Conservation (phyloP, 2,113 vertebrate genomes). For the Hemiscyllium ocellatum region DNA sequence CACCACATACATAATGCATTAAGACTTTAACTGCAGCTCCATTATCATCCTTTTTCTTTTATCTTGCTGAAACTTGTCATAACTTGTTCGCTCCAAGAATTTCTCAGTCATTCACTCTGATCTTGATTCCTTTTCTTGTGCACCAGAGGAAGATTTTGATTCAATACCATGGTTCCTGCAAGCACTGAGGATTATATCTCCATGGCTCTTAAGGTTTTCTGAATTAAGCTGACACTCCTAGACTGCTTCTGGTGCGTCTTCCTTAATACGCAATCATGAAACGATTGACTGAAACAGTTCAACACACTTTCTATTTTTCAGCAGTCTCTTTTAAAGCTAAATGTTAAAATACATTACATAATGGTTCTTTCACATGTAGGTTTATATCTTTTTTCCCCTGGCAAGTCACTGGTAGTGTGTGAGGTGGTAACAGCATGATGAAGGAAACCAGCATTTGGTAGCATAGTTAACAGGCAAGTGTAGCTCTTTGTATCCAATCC, state of each 20-base stretch:
- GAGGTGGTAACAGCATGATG: background rate
- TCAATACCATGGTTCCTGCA: background rate
- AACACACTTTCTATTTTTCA: background rate
- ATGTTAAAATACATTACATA: background rate
- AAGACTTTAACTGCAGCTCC: background rate
- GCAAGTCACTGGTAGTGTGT: background rate
- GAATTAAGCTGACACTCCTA: background rate
- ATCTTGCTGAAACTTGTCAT: slow-evolving; percentile 8
- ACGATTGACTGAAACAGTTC: background rate
- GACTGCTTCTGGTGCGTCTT: background rate
- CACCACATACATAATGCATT: background rate
- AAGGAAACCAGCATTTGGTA: background rate
- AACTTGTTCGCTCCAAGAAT: background rate
- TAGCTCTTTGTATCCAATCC: background rate
- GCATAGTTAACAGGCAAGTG: background rate
- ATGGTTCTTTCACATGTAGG: background rate
- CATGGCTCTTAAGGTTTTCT: background rate
- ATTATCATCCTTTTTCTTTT: slow-evolving; percentile 13
- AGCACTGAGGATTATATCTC: background rate
- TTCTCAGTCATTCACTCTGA: background rate
- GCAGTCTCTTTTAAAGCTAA: background rate
- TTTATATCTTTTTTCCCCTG: background rate
- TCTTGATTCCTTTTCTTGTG: background rate
- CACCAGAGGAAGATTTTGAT: background rate
- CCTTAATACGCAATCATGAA: background rate